Conservation (phyloP, 2,113 vertebrate genomes). For the Eubucco bourcierii region DNA sequence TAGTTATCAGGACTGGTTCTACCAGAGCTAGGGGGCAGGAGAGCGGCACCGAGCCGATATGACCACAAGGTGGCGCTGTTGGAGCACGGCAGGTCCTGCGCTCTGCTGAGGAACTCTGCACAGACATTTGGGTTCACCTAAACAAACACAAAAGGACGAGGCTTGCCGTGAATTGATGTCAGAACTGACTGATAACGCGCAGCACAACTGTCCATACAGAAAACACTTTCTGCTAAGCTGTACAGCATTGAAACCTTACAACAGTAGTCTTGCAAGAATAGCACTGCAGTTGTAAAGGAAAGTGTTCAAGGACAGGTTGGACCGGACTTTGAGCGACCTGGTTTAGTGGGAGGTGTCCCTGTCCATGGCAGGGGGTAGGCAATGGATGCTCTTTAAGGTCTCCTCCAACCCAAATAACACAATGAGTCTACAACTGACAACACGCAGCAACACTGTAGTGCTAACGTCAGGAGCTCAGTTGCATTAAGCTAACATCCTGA, state of each 20-base stretch:
- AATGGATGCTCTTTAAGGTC: too few relatives aligned
- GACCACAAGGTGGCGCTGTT: slow-evolving; percentile 45
- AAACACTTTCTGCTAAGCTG: not conserved
- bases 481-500: accelerated
- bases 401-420: too few relatives aligned
- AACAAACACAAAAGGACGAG: not conserved
- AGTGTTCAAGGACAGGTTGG: too few relatives aligned
- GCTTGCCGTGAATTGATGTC: not conserved
- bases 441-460: accelerated
- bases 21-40: accelerated
- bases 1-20: not conserved
- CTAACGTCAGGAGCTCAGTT: accelerated
- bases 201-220: not conserved
- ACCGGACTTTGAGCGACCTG: too few relatives aligned
- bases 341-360: too few relatives aligned
- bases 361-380: too few relatives aligned
- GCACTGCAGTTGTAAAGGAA: not conserved
- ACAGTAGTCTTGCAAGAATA: not conserved
- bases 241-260: not conserved
- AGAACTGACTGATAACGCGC: not conserved
- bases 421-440: too few relatives aligned
- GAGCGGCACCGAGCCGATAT: not conserved
- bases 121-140: not conserved
- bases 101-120: not conserved
- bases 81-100: not conserved